phyloP scores from a whole-genome alignment of 1,140 invertebrate species.

The Triops cancriformis region DNA sequence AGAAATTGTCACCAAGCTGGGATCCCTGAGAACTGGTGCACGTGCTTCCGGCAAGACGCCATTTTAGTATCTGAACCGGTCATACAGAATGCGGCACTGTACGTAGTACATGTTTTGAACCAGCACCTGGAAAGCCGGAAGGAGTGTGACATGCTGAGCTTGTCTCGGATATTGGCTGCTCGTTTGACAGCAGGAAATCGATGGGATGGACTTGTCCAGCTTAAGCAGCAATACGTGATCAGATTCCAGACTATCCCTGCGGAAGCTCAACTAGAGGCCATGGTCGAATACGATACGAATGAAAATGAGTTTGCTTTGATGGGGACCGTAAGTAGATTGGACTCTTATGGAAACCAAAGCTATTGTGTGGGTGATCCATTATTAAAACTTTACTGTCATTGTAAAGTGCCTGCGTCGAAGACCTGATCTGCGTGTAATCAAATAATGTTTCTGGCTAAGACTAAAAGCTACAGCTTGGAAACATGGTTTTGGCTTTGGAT shows the following conservation, averaged over 20 bases:
- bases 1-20: not conserved
- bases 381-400: not conserved
- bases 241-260: not conserved
- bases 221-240: not conserved
- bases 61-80: not conserved
- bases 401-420: not conserved
- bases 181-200: not conserved
- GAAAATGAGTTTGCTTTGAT: not conserved
- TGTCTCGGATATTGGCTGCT: not conserved
- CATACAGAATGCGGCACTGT: not conserved
- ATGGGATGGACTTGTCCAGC: not conserved
- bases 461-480: no score
- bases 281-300: not conserved
- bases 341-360: not conserved
- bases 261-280: not conserved
- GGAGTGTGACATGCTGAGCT: not conserved
- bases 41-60: not conserved
- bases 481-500: no score
- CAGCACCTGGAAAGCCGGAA: not conserved
- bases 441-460: no score
- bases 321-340: not conserved
- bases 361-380: not conserved
- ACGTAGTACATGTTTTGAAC: not conserved
- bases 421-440: no score
- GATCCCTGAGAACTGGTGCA: not conserved